Base-by-base conservation (phyloP, 2,113 vertebrate species). In the Rhombomys opimus region DNA sequence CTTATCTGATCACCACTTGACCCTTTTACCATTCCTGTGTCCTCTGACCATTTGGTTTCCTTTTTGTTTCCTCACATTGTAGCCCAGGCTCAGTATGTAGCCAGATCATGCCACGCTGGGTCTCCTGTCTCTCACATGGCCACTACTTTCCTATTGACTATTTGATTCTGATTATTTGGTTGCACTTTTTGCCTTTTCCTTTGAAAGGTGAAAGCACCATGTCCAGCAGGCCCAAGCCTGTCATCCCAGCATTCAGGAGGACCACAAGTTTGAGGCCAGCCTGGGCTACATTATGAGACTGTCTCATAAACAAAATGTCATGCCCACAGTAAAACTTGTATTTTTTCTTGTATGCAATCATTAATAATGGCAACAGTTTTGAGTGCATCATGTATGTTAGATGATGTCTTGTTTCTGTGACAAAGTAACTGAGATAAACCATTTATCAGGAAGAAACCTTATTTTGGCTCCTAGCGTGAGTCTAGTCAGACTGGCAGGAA, bases 151-250 rank as follows among this genome's bases (percentile, higher is more conserved):
- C 67, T 88, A 94, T 63, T 17, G n/a, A 38, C 11, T 84, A 32
- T 10, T 93, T 67, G 0, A 90, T 65, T 93, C 93, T 89, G 72
- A 77, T 73, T 91, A 72, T 89, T 96, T 82, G 22, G 41, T 50
- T 94, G 20, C 80, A 9, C 61, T 97, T 38, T 54, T 90, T 81
- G 1, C 23, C 20, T 27, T 38, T 46, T 75, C 25, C 50, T 89
- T 90, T 94, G 80, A 32, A 87, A 59, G 7, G 10, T 89, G 12
- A 59, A 9, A 81, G 41, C 22, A 76, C 32, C 77, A 1, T 91
- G 75, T 67, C 78, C 23, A 94, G 75, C 23, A 10, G 90, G 32
- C 32, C 68, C 68, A 72, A 72, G 14, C 4, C 35, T 1, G 15
- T 72, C 35, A n/a, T 72, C 32, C 35, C 32, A 72, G 68, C 35